Evolutionary conservation across 1,140 invertebrate species (phyloP), one percentile per base, ranked within the genome.

Genomic region (Cydia splendana): DNA sequence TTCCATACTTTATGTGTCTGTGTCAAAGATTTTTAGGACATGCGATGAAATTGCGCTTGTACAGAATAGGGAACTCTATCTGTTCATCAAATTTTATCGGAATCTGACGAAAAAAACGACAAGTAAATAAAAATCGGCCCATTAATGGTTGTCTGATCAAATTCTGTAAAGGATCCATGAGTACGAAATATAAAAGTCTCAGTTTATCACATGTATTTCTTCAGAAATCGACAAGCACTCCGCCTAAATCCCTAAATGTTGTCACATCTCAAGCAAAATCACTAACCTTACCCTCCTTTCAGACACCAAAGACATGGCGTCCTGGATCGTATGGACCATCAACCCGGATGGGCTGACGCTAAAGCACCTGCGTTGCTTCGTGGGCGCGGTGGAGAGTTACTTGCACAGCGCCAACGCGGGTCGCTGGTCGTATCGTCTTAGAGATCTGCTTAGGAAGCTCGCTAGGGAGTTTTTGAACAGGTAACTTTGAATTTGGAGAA

Each of bases 351-450:
- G 94, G 65, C 93, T 94, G 83, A 95, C 96, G 7, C 95, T 98
- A 85, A 94, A 95, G 53, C 95, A 98, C 88, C 92, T 99, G 30
- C 95, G 96, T 74, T 96, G 96, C 78, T 96, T 99, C 85, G 95
- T 99, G 81, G 96, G 96, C 81, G 95, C 97, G 0, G 91, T 98
- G 2, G 97, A 98, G 88, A 98, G 97, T 9, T 99, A 98, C 92
- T 96, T 96, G 84, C 97, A 99, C 93, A 97, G 97, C 74, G 98
- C 98, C 0, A 99, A 99, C 90, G 88, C 93, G 77, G 98, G 98
- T 12, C 93, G 94, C 30, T 98, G 98, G 97, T 94, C 96, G 24
- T 91, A 83, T 65, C 95, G 95, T 79, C 90, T 97, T 0, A 94
- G 94, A 71, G 94, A 96, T 53, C 86, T 97, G 5, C 85, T 97